Evolutionary conservation across 2,888 invertebrate genomes (phyloP).

Genomic region (Parascotia fuliginaria): DNA sequence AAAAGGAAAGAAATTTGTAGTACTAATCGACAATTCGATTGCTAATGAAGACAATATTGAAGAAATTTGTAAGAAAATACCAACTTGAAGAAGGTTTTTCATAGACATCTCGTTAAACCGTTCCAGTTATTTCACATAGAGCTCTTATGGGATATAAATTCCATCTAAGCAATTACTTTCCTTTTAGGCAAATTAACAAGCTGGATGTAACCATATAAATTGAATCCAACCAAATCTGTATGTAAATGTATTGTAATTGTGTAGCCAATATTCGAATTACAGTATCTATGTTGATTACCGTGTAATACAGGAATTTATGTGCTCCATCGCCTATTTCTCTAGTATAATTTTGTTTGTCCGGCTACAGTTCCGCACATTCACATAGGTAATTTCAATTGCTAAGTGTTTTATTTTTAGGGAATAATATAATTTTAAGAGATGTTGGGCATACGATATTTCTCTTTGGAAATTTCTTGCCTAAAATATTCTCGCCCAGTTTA

Average conservation of each 20-base stretch:
- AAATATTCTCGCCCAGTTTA: too few species aligned
- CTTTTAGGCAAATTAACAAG: slow-evolving; percentile 83
- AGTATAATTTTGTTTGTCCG: slow-evolving; percentile 72
- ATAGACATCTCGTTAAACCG: slow-evolving; percentile 27
- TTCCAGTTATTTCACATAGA: slow-evolving; percentile 35
- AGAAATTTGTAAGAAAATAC: slow-evolving; percentile 4
- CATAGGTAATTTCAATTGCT: too few species aligned
- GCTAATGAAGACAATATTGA: slow-evolving; percentile 18
- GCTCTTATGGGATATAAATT: slow-evolving; percentile 60
- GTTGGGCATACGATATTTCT: too few species aligned
- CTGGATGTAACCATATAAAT: slow-evolving; percentile 69
- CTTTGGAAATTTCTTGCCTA: too few species aligned
- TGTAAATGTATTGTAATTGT: slow-evolving; percentile 82
- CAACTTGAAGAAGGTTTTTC: slow-evolving; percentile 14
- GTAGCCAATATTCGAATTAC: slow-evolving; percentile 76
- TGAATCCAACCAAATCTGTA: slow-evolving; percentile 81
- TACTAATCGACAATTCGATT: slow-evolving; percentile 8
- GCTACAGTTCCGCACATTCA: slow-evolving; percentile 21
- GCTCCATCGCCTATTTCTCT: slow-evolving; percentile 57
- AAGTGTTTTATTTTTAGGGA: too few species aligned
- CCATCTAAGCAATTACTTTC: slow-evolving; percentile 74
- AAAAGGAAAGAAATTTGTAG: slow-evolving; percentile 3
- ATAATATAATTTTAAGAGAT: too few species aligned
- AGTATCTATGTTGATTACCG: slow-evolving; percentile 75
- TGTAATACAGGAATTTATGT: slow-evolving; percentile 68